Evolutionary conservation across 2,888 invertebrate species (phyloP), one percentile per base, ranked within the genome.

Genomic region (Ectobius pallidus): DNA sequence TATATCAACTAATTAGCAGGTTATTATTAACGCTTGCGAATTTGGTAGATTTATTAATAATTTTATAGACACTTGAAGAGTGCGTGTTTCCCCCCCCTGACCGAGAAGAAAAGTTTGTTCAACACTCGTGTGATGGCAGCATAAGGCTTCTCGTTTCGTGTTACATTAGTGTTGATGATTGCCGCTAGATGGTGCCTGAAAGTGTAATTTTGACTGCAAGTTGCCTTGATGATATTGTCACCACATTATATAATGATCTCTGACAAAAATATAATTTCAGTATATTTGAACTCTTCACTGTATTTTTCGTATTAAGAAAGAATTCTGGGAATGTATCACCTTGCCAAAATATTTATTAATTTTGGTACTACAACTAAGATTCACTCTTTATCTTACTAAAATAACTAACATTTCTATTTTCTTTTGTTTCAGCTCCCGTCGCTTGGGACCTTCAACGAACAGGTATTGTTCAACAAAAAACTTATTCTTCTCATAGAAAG

Each of bases 391-490:
- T n/a, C n/a, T n/a, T n/a, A n/a, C n/a, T n/a, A n/a, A n/a, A n/a
- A n/a, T 61, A 32, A 30, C 7, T 61, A 32, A 30, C 22, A 16
- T 16, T 16, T 9, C 16, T 32, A 63, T 62, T 76, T 76, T 72
- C 62, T 77, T 79, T 80, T 80, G 78, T 82, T 82, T 77, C 81
- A 82, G 82, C 78, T 82, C 76, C 82, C 82, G 73, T 80, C 80
- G 72, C 77, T 82, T 77, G 82, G 82, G 75, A 82, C 81, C 73
- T 81, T 79, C 78, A 82, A 81, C 78, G 82, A 82, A 78, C 81
- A 82, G 82, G 82, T 82, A 78, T n/a, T n/a, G n/a, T n/a, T n/a
- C n/a, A n/a, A n/a, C n/a, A n/a, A n/a, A n/a, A n/a, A n/a, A n/a
- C n/a, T n/a, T n/a, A n/a, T n/a, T n/a, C n/a, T n/a, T n/a, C n/a